A percentile compares a stretch with the other conserved stretches of the same genome.
These are phyloP conservation scores for Oligia fasciuncula DNA, from an alignment of 2,888 invertebrate species.

Conservation along the genomic window DNA sequence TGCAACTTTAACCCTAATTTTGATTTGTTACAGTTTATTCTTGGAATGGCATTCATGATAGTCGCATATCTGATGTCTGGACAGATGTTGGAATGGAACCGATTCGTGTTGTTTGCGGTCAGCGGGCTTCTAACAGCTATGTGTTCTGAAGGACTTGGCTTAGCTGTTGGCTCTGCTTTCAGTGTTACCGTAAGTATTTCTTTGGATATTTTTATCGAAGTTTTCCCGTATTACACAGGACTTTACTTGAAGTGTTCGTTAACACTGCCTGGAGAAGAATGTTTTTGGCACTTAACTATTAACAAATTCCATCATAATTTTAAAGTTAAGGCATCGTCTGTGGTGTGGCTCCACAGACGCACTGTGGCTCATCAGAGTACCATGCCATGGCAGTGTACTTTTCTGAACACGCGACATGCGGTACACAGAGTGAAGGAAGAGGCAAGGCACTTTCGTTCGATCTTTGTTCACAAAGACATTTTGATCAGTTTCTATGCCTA, in stretches of 20 bases:
- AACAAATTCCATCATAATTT: not conserved
- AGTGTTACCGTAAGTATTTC: slow-evolving; percentile 88
- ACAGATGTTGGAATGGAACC: slow-evolving; percentile 91
- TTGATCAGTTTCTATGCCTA: not conserved
- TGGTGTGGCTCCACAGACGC: too few species aligned
- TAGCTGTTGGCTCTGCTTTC: slow-evolving; percentile 91
- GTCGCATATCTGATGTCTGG: slow-evolving; percentile 91
- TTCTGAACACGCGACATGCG: not conserved
- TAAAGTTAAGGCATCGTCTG: too few species aligned
- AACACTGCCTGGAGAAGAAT: not conserved
- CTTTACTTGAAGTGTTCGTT: not conserved
- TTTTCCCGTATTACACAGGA: not conserved
- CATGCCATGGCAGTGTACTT: not conserved
- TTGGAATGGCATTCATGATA: slow-evolving; percentile 85
- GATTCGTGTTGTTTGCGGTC: slow-evolving; percentile 91
- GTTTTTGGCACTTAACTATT: not conserved
- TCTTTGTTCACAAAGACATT: not conserved
- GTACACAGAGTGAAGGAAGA: not conserved
- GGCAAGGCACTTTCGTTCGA: not conserved
- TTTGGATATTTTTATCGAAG: not conserved
- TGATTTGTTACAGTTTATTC: slow-evolving; percentile 81
- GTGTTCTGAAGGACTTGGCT: slow-evolving; percentile 93
- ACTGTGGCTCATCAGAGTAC: too few species aligned
- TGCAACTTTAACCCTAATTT: not conserved
- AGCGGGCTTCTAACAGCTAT: slow-evolving; percentile 91